These are phyloP conservation scores for Lerema accius DNA, from an alignment of 1,140 invertebrate species.

Conservation along the genomic window DNA sequence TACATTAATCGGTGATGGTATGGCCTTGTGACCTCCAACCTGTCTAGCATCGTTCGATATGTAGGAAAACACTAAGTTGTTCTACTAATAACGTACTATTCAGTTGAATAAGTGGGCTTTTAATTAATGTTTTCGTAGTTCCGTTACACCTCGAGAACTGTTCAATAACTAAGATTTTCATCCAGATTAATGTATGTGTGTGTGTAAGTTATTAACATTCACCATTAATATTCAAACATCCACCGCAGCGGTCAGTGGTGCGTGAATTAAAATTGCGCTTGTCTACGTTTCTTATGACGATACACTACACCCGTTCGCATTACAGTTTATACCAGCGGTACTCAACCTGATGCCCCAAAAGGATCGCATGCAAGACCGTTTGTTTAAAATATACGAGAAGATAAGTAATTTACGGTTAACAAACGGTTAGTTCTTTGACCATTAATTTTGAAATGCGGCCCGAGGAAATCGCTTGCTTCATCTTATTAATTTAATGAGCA, in stretches of 20 bases:
- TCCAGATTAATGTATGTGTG: conserved; percentile 2
- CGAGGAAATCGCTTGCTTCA: neutral
- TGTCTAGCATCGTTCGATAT: no score
- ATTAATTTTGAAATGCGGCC: neutral
- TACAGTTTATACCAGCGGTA: conserved; percentile 9
- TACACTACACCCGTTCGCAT: conserved; percentile 9
- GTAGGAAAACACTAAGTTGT: no score
- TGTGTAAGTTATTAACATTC: conserved; percentile 22
- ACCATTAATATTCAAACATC: conserved; percentile 29
- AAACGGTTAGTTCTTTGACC: neutral
- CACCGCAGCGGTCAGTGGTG: conserved; percentile 19
- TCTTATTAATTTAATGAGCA: neutral
- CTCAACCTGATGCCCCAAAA: conserved; percentile 4
- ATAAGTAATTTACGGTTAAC: neutral
- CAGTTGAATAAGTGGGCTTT: no score
- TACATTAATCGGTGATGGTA: no score
- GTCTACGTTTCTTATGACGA: conserved; percentile 22
- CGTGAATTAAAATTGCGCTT: conserved; percentile 28
- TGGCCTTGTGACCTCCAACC: no score
- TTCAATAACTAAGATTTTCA: neutral
- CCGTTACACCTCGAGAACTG: no score
- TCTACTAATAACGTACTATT: no score
- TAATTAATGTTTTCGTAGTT: no score
- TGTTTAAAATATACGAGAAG: neutral
- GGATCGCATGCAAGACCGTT: no score